Base-by-base conservation (phyloP, 2,888 invertebrate species). In the Drosophila parthenogenetica region DNA sequence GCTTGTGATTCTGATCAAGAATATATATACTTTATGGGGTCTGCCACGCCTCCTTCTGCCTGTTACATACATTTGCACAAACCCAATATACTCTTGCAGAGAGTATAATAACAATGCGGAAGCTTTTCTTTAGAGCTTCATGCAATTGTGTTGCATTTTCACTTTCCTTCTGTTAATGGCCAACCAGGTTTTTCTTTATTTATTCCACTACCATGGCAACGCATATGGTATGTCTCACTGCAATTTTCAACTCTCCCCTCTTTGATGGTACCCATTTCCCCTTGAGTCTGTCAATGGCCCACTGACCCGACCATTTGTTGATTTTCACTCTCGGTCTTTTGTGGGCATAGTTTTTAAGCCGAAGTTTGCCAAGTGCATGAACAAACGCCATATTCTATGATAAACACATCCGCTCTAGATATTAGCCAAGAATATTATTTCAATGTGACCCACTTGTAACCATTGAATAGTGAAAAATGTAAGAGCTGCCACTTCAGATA, bases 401-500 rank as follows among this genome's bases (percentile, higher is more conserved):
- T 79, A 81, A 81, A 84, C 67, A 76, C 79, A 76, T 87, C 83
- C 87, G 82, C 63, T 70, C 72, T 67, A 87, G 79, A 87, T 85
- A 73, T 71, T 74, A 71, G 71, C 49, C 66, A 67, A 69, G 76
- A 70, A 71, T 75, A 77, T 78, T 71, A 83, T 78, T 86, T 70
- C 70, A 71, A 65, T 73, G 87, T 78, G 82, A 87, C 81, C 84
- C 84, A 82, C 84, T 84, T 87, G 67, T 63, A 39, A 29, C 19
- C 63, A 62, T 62, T 65, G 66, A 45, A 62, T 55, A 43, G n/a
- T 60, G 61, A 42, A 43, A 50, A 66, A 51, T 60, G 42, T 48
- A 62, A 48, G 55, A 60, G 55, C 68, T 46, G 37, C 60, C 72
- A 73, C 73, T 77, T 65, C 59, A 77, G 62, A 68, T 64, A 51